Evolutionary conservation across 2,113 vertebrate genomes (phyloP), one percentile per base, ranked within the genome.

Genomic region (Macquaria australasica): DNA sequence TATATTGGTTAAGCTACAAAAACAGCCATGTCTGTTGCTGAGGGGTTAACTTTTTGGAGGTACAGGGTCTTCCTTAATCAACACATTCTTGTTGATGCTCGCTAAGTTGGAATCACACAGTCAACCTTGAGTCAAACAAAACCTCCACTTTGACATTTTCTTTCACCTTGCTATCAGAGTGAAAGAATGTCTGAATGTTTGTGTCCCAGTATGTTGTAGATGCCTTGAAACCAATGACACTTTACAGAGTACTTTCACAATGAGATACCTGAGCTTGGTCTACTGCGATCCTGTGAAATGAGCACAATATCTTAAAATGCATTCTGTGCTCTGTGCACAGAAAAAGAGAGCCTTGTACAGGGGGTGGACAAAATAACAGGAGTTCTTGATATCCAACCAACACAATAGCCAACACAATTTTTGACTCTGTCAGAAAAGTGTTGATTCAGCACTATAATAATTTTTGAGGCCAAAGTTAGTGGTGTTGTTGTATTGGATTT

Each of bases 161-260:
- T 72, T 37, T 60, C 68, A 82, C 53, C 16, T 59, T 53, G n/a
- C 60, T 77, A 60, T 62, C 59, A 64, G 14, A 73, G 34, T 45
- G 56, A 43, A 15, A 56, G 41, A 37, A 41, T 31, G 55, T 60
- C 50, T 66, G 41, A 67, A 56, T 45, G 48, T 74, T n/a, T 68
- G 59, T 78, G 59, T 25, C 69, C 60, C 51, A 62, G 21, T 53
- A 31, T 45, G 70, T 10, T 63, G 18, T 63, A n/a, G 34, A 37
- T n/a, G 23, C 34, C 21, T 25, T 55, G 69, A 70, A 70, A 25
- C 9, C 8, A 21, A 3, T 48, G 41, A 28, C 55, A 51, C 21
- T 70, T 31, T 71, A 53, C 28, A 51, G 20, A 25, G 31, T 12
- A 14, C 55, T 59, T 70, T 48, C 11, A n/a, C 34, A 43, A 6